These are phyloP conservation scores for Catharus minimus DNA, from an alignment of 2,113 vertebrate species.

Conservation along the genomic window DNA sequence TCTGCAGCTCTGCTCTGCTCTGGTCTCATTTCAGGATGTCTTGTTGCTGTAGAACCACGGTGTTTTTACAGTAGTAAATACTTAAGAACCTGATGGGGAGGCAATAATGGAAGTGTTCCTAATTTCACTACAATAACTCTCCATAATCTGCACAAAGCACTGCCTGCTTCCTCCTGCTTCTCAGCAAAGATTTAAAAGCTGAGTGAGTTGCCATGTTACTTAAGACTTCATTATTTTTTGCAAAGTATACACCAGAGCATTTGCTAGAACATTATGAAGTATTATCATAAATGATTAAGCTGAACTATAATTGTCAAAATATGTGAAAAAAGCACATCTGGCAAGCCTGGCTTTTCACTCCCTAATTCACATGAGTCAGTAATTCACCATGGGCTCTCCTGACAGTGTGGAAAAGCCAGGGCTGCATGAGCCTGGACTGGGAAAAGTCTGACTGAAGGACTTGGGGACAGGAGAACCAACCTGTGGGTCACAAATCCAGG, in stretches of 20 bases:
- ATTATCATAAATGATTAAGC: slow-evolving; percentile 69
- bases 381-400: slow-evolving; percentile 1
- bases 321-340: slow-evolving; percentile 67
- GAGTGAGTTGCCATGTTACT: slow-evolving; percentile 40
- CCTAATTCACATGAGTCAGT: slow-evolving; percentile 3
- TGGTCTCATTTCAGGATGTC: neutral
- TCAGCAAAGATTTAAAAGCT: slow-evolving; percentile 50
- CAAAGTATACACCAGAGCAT: slow-evolving; percentile 58
- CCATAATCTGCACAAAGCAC: slow-evolving; percentile 9
- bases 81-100: slow-evolving; percentile 16
- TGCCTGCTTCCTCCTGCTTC: neutral
- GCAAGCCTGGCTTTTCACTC: neutral
- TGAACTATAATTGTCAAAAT: slow-evolving; percentile 67
- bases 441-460: neutral
- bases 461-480: neutral
- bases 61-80: neutral
- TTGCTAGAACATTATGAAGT: slow-evolving; percentile 56
- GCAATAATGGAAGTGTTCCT: slow-evolving; percentile 31
- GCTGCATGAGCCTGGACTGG: neutral
- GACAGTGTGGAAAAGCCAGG: neutral
- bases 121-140: slow-evolving; percentile 27
- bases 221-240: slow-evolving; percentile 59
- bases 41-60: neutral
- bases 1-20: neutral
- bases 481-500: neutral